Evolutionary conservation across 2,797 vertebrate species (phyloP).

Genomic region (Mionectes olivaceus): DNA sequence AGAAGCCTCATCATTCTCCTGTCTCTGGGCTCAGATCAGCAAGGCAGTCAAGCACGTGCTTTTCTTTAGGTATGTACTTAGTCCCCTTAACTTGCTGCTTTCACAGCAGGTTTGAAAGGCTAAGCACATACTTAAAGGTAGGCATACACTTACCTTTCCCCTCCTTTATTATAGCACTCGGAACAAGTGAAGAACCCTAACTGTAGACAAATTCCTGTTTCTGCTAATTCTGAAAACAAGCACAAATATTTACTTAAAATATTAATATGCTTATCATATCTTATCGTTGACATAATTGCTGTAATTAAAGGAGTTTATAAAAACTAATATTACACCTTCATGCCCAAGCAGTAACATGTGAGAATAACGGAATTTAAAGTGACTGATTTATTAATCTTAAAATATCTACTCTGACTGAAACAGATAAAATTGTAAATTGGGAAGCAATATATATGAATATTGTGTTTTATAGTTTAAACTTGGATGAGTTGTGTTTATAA

Average conservation of each 20-base stretch:
- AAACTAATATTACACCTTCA: neutral
- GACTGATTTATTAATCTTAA: neutral
- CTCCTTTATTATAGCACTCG: neutral
- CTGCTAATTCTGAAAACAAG: constrained; percentile 32
- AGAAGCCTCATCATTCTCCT: neutral
- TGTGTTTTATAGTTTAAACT: neutral
- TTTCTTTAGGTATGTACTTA: constrained; percentile 16
- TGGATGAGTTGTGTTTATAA: neutral
- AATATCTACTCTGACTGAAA: neutral
- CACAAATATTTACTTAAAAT: constrained; percentile 46
- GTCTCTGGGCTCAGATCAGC: neutral
- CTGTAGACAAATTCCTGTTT: constrained; percentile 32
- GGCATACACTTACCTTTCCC: neutral
- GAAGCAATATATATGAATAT: neutral
- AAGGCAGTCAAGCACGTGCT: neutral
- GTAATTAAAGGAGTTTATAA: constrained; percentile 37
- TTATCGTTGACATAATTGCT: constrained; percentile 42
- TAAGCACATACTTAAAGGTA: constrained; percentile 2
- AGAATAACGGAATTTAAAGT: constrained; percentile 9
- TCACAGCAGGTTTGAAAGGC: constrained; percentile 26
- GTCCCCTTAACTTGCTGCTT: constrained; percentile 30
- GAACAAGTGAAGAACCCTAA: constrained; percentile 22
- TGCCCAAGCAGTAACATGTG: neutral
- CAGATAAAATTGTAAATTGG: neutral
- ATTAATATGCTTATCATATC: constrained; percentile 29